phyloP scores from a whole-genome alignment of 2,797 vertebrate genomes.

The Liasis olivaceus region DNA sequence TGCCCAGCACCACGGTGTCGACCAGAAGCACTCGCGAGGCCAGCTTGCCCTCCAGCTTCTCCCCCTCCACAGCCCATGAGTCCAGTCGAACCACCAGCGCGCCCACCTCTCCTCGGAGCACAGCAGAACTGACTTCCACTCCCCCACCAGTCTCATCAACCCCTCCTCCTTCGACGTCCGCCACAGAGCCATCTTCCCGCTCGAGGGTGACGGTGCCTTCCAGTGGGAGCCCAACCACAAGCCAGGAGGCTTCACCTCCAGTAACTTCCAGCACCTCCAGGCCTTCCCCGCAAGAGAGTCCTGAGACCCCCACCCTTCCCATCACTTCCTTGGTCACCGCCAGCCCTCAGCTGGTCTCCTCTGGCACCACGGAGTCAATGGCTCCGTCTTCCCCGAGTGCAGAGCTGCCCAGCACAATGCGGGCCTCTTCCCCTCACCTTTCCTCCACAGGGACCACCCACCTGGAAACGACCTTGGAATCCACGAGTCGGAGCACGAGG shows the following conservation, averaged over 20 bases:
- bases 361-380: too few species aligned
- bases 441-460: too few species aligned
- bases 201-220: background rate
- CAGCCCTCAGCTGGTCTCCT: background rate
- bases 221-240: fast-evolving
- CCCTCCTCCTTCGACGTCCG: background rate
- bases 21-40: too few species aligned
- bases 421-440: too few species aligned
- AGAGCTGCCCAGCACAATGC: too few species aligned
- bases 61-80: fast-evolving
- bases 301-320: fast-evolving
- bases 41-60: background rate
- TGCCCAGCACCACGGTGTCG: too few species aligned
- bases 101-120: background rate
- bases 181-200: background rate
- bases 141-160: fast-evolving
- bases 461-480: too few species aligned
- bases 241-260: fast-evolving
- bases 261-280: fast-evolving
- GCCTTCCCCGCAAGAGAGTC: fast-evolving
- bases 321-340: fast-evolving
- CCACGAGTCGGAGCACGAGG: too few species aligned
- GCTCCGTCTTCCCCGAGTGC: too few species aligned
- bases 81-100: fast-evolving
- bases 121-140: fast-evolving